Base-by-base conservation (phyloP, 2,113 vertebrate genomes). In the Nerophis lumbriciformis region DNA sequence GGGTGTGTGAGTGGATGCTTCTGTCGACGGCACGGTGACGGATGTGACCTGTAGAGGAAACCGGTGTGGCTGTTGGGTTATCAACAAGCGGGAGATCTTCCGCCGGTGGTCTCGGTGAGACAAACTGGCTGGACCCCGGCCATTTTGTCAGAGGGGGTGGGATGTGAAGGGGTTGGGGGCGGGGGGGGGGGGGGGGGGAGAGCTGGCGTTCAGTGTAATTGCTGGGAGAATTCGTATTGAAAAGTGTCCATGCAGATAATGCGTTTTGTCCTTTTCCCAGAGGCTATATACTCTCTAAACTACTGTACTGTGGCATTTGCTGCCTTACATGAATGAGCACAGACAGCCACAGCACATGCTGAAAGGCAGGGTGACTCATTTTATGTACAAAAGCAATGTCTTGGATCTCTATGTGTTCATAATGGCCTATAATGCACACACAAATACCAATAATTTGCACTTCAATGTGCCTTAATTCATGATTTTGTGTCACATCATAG, bases 231-330 rank as follows among this genome's bases (percentile, higher is more conserved):
- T 71, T 37, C 71, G 61, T 61, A 69, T 61, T 76, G 52, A 52
- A 78, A 79, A 80, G 75, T 75, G 76, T 80, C 73, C 72, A 83
- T 79, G 77, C 76, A 79, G 66, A 62, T 83, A 80, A 86, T 83
- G 48, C 47, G 19, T 76, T 84, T 75, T 82, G 71, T 70, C 63
- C 53, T 72, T 75, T 75, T 53, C 74, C 81, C 62, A 53, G 58
- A 77, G 77, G 76, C 73, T 57, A 28, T 28, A 28, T 28, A 35
- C 53, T 76, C 55, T 69, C 59, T 47, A 63, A 76, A 76, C 74
- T 56, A 66, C 71, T 73, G 72, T 57, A 70, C 72, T 63, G 53
- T 77, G 79, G 54, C 72, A 73, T 76, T 45, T 68, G 42, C 64
- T 66, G 59, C 53, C 42, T 72, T 75, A 80, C 77, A 83, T 76